phyloP scores from a whole-genome alignment of 2,888 invertebrate genomes.

The Ischnura elegans region DNA sequence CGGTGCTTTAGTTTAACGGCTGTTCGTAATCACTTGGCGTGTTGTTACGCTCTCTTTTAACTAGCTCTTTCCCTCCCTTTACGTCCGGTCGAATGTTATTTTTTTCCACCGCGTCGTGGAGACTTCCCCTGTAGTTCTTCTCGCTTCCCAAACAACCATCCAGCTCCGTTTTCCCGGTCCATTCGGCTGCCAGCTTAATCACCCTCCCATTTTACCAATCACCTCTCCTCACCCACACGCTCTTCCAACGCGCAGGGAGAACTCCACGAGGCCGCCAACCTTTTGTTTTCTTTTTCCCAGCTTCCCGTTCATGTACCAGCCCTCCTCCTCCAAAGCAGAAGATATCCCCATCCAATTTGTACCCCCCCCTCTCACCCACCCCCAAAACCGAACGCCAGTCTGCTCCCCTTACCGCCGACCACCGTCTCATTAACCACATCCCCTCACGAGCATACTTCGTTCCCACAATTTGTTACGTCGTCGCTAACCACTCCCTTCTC shows the following conservation, averaged over 20 bases:
- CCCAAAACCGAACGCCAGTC: neutral
- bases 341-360: neutral
- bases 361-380: too few relatives aligned
- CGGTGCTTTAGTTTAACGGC: neutral
- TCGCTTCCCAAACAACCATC: conserved; percentile 21
- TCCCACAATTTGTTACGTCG: conserved; percentile 64
- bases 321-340: neutral
- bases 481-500: neutral
- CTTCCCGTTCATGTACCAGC: neutral
- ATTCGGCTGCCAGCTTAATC: conserved; percentile 62
- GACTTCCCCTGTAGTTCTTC: neutral
- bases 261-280: conserved; percentile 12
- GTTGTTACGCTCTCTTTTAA: neutral
- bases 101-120: neutral
- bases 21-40: neutral
- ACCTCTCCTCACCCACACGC: neutral
- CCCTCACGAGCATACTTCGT: conserved; percentile 52
- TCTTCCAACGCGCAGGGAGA: neutral
- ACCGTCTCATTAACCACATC: conserved; percentile 56
- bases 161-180: neutral
- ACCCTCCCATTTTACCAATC: conserved; percentile 61
- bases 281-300: neutral
- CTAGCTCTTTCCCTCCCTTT: neutral
- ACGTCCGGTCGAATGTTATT: conserved; percentile 11
- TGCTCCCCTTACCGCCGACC: neutral